A percentile compares a stretch with the other conserved stretches of the same genome.
phyloP scores from a whole-genome alignment of 37 sponge, comb jelly and placozoan genomes.

The Cladorhizidae sp. region DNA sequence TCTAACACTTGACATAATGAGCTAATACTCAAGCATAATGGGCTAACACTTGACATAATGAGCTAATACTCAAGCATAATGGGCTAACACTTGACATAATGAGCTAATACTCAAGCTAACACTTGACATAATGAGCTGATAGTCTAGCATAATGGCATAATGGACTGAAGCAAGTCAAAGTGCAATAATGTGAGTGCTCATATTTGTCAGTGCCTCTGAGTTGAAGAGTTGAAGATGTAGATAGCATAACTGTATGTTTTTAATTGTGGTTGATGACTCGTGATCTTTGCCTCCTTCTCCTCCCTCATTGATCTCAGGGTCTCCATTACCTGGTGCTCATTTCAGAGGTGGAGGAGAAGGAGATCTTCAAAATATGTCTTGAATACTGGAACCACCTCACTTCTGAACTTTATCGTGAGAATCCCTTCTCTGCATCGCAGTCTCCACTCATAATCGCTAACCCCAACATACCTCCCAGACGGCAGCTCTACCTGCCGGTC shows the following conservation, averaged over 20 bases:
- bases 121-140: too few relatives aligned
- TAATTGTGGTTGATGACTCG: not conserved
- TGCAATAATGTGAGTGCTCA: not conserved
- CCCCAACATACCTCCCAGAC: slow-evolving; percentile 62
- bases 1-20: too few relatives aligned
- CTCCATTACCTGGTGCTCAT: slow-evolving; percentile 96
- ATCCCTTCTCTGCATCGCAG: slow-evolving; percentile 73
- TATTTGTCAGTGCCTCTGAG: too few relatives aligned
- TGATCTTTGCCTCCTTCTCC: not conserved
- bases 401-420: slow-evolving; percentile 91
- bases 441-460: slow-evolving; percentile 42
- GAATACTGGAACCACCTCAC: slow-evolving; percentile 98
- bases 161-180: too few relatives aligned
- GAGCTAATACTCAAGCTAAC: too few relatives aligned
- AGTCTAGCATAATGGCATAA: too few relatives aligned
- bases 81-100: too few relatives aligned
- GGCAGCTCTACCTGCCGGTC: slow-evolving; percentile 85
- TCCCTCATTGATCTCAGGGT: slow-evolving; percentile 63
- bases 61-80: too few relatives aligned
- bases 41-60: too few relatives aligned
- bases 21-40: too few relatives aligned
- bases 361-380: slow-evolving; percentile 99
- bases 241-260: not conserved
- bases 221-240: not conserved
- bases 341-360: slow-evolving; percentile 97